phyloP scores from a whole-genome alignment of 2,113 vertebrate species.

The Psettodes erumei region DNA sequence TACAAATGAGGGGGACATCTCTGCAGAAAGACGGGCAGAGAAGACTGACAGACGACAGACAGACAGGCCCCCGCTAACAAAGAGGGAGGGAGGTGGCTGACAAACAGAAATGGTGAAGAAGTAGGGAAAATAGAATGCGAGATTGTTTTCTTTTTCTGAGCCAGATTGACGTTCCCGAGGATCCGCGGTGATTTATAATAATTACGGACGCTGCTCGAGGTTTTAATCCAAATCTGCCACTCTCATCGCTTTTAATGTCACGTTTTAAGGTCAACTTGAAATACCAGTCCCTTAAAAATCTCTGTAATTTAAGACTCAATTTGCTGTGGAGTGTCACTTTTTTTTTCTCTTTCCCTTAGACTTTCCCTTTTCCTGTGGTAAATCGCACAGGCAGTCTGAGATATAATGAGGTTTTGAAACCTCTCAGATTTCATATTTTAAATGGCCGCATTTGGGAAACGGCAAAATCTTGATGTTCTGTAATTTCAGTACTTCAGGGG shows the following conservation, averaged over 20 bases:
- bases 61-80: neutral
- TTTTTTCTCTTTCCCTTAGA: neutral
- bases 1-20: constrained; percentile 74
- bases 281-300: constrained; percentile 16
- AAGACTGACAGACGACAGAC: constrained; percentile 20
- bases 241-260: constrained; percentile 16
- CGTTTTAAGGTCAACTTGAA: constrained; percentile 18
- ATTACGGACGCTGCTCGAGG: constrained; percentile 1
- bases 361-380: constrained; percentile 23
- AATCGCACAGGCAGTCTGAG: constrained; percentile 21
- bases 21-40: constrained; percentile 26
- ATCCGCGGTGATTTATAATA: constrained; percentile 1
- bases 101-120: neutral
- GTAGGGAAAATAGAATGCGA: neutral
- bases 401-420: constrained; percentile 25
- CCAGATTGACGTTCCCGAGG: neutral
- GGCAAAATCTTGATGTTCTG: constrained; percentile 25
- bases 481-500: neutral
- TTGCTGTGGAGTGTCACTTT: neutral
- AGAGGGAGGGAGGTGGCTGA: constrained; percentile 10
- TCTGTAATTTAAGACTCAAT: constrained; percentile 16
- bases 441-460: neutral
- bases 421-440: constrained; percentile 20
- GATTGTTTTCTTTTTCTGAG: neutral
- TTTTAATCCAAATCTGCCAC: neutral